These are phyloP conservation scores for Allacma fusca DNA, from an alignment of 2,888 invertebrate genomes.

Conservation along the genomic window DNA sequence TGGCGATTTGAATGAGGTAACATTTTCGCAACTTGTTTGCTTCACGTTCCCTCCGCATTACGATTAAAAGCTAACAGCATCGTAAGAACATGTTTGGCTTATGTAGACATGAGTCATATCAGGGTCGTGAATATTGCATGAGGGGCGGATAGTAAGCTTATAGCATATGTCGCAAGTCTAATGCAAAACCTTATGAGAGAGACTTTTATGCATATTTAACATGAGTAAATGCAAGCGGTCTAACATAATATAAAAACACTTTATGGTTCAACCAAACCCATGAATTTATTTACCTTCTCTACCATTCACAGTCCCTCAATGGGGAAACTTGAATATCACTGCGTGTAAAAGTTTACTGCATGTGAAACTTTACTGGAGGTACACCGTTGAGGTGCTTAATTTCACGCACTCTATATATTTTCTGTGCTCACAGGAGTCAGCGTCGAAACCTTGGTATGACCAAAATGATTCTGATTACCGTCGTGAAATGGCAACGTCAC, in stretches of 20 bases:
- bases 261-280: slow-evolving; percentile 18
- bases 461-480: slow-evolving; percentile 55
- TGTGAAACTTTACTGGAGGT: too few relatives aligned
- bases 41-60: not conserved
- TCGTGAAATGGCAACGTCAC: slow-evolving; percentile 51
- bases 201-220: slow-evolving; percentile 3
- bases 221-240: not conserved
- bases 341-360: too few relatives aligned
- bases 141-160: slow-evolving; percentile 22
- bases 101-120: slow-evolving; percentile 23
- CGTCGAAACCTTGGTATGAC: slow-evolving; percentile 44
- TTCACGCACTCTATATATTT: slow-evolving; percentile 9
- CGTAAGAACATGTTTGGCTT: not conserved
- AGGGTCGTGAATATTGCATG: slow-evolving; percentile 36
- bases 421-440: slow-evolving; percentile 35
- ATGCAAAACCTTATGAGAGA: not conserved
- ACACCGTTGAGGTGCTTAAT: not conserved
- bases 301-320: too few relatives aligned
- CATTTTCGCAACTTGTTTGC: slow-evolving; percentile 35
- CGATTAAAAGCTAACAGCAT: not conserved
- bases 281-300: not conserved
- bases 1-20: slow-evolving; percentile 48
- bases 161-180: slow-evolving; percentile 14
- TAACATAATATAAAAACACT: not conserved
- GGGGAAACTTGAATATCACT: too few relatives aligned